phyloP scores from a whole-genome alignment of 2,113 vertebrate genomes.

The Gracilinanus agilis region DNA sequence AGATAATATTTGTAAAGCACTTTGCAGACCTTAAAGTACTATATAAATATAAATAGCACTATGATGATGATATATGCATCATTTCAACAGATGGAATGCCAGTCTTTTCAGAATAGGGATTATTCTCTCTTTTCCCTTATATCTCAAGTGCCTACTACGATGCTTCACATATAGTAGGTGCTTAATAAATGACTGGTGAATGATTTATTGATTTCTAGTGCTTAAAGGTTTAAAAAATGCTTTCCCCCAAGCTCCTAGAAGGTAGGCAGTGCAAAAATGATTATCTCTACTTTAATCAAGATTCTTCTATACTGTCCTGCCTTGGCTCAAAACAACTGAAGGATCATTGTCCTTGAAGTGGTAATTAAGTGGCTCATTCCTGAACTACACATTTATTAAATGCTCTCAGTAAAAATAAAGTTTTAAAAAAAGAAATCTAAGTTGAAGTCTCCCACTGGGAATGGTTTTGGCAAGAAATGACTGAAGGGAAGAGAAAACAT shows the following conservation, averaged over 20 bases:
- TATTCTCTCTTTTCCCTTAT: background rate
- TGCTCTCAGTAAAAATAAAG: conserved; percentile 1
- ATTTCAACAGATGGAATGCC: background rate
- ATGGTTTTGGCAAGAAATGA: background rate
- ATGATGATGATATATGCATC: background rate
- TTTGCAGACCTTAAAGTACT: background rate
- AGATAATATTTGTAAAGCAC: background rate
- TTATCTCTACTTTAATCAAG: conserved; percentile 4
- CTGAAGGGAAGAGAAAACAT: background rate
- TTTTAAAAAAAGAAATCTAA: background rate
- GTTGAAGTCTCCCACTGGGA: conserved; percentile 25
- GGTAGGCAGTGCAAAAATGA: background rate
- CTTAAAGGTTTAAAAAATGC: background rate
- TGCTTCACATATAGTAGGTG: background rate
- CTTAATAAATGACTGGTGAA: background rate
- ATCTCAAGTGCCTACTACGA: background rate
- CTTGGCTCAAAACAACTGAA: conserved; percentile 47
- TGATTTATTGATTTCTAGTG: background rate
- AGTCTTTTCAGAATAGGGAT: background rate
- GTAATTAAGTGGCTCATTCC: conserved; percentile 71
- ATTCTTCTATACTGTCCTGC: conserved; percentile 16
- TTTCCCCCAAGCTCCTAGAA: background rate
- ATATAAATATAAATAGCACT: background rate
- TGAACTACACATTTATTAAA: conserved; percentile 14
- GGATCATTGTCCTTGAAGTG: conserved; percentile 39